Conservation (phyloP, 2,888 invertebrate genomes). For the Mythimna loreyi region DNA sequence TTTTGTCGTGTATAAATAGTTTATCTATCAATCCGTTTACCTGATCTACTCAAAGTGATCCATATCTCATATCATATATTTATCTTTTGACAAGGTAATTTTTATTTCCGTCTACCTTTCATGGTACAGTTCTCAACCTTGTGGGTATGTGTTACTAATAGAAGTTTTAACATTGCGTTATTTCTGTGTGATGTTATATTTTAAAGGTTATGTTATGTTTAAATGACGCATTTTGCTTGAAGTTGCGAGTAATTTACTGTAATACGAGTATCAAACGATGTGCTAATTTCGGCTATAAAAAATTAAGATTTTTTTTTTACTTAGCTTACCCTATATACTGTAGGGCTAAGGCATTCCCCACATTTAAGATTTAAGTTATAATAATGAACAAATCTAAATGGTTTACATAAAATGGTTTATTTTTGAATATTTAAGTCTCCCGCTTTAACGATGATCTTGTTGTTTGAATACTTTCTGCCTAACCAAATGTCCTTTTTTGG, state of each 20-base stretch:
- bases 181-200: background rate
- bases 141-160: background rate
- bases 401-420: too few relatives aligned
- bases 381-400: too few relatives aligned
- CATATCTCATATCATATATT: background rate
- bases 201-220: background rate
- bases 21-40: background rate
- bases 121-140: background rate
- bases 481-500: too few relatives aligned
- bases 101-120: background rate
- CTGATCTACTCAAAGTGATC: background rate
- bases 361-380: too few relatives aligned
- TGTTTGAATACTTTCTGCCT: too few relatives aligned
- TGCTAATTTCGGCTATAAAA: background rate
- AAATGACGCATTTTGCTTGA: background rate
- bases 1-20: background rate
- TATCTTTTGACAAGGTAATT: constrained; percentile 13
- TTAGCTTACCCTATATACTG: too few relatives aligned
- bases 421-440: background rate
- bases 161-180: background rate
- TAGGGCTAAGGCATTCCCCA: too few relatives aligned
- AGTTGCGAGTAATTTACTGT: too few relatives aligned
- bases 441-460: too few relatives aligned
- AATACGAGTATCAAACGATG: background rate
- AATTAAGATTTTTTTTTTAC: background rate